Evolutionary conservation across 2,888 invertebrate species (phyloP).

Genomic region (Plebejus argus): DNA sequence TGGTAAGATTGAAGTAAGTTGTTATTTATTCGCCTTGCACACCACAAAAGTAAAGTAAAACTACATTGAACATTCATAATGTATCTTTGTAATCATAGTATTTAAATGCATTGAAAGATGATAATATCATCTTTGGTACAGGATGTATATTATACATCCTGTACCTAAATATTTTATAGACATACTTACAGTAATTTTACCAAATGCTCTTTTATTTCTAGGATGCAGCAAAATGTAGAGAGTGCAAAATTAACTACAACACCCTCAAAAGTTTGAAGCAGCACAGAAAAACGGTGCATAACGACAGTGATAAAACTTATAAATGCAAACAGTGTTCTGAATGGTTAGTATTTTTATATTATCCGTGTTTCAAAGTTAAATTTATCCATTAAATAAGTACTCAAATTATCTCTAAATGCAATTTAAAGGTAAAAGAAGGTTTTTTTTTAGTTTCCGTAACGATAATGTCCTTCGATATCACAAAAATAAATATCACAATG

Average conservation of each 20-base stretch:
- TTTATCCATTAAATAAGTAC: background rate
- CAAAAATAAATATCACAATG: background rate
- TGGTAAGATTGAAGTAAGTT: background rate
- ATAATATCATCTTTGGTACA: no score
- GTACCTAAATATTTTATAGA: no score
- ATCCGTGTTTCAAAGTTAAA: background rate
- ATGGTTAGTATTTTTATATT: background rate
- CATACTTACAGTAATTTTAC: no score
- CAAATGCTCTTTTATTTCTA: background rate
- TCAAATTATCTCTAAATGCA: background rate
- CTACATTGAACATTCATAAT: background rate
- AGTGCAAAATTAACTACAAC: background rate
- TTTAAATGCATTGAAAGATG: background rate
- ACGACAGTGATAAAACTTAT: background rate
- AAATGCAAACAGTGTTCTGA: background rate
- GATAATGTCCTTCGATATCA: background rate
- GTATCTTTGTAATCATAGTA: background rate
- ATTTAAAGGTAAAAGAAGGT: background rate
- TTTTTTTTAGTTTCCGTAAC: background rate
- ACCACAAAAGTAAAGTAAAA: background rate
- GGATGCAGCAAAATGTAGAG: constrained; percentile 1
- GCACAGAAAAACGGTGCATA: background rate
- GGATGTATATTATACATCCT: no score
- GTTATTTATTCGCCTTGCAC: background rate
- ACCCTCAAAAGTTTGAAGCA: background rate